Evolutionary conservation across 1,140 invertebrate species (phyloP), one percentile per base, ranked within the genome.

Genomic region (Drosophila truncata): DNA sequence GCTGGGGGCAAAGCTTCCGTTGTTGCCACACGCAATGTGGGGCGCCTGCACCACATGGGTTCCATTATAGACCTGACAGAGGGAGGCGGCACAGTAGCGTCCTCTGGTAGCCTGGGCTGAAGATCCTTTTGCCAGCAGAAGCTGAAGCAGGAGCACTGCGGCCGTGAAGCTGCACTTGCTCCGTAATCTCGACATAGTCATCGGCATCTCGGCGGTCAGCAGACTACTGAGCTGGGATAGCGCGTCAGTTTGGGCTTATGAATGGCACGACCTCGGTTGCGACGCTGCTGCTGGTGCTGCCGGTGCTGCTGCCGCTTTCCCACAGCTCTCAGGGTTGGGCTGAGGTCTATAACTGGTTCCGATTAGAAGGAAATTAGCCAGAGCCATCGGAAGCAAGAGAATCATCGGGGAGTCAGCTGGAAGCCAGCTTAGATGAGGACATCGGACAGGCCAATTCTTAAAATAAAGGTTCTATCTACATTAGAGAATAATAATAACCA

Each of bases 31-130:
- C 6, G 71, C 91, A 9, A 76, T 91, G 44, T 92, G 85, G 4
- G 64, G 74, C 18, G 63, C 59, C 27, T 82, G 74, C 14, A 80
- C 55, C 44, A 78, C 39, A 65, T 92, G 81, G n/a, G 70, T 92
- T 16, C 91, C 91, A 62, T 92, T 92, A 47, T 65, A 92, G 8
- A 87, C 44, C 49, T 77, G 71, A 41, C 91, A 92, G 2, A 92
- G 65, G 4, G 73, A 25, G 0, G 78, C 60, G 0, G 18, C 61
- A 35, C 84, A 86, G 49, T 91, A 92, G 20, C 75, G 57, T 1
- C 42, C 47, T 3, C 9, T 9, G 16, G 37, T 11, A 10, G 11
- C 16, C n/a, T 41, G 39, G n/a, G 39, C 10, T 18, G 39, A 20
- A 4, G 60, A 29, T 16, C 44, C 23, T 16, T 11, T 7, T 11